Percentiles rank a stretch among this genome's conserved stretches.
Evolutionary conservation across 35 echinoderm and acorn worm species (phyloP).

Genomic region (Anneissia japonica): DNA sequence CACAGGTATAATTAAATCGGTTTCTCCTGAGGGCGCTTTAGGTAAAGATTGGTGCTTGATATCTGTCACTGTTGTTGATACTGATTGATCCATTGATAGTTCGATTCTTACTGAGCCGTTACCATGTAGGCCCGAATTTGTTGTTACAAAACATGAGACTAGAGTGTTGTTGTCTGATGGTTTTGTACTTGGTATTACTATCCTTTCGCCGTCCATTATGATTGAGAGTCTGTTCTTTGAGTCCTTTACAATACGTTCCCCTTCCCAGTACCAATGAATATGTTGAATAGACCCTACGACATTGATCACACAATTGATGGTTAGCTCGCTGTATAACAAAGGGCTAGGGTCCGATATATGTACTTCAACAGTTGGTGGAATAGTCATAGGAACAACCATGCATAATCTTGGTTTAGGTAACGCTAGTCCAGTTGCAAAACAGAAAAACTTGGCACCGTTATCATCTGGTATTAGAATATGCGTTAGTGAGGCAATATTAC

Average conservation of each 20-base stretch:
- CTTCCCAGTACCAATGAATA: neutral
- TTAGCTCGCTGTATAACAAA: neutral
- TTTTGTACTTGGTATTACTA: neutral
- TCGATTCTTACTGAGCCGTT: neutral
- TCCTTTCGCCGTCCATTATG: neutral
- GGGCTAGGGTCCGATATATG: neutral
- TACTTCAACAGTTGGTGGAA: neutral
- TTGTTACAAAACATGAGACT: neutral
- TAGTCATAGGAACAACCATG: neutral
- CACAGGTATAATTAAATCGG: neutral
- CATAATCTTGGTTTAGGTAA: neutral
- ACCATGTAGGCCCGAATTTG: neutral
- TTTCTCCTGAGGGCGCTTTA: neutral
- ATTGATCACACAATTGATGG: neutral
- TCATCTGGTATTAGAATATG: neutral
- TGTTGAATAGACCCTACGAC: neutral
- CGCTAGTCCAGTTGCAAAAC: neutral
- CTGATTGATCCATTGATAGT: neutral
- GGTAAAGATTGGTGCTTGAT: neutral
- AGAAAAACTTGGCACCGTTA: neutral
- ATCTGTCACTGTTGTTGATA: neutral
- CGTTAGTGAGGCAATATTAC: neutral
- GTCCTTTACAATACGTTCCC: neutral
- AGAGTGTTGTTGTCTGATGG: neutral
- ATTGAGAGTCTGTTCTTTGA: neutral